These are phyloP conservation scores for Brienomyrus longianalis DNA, from an alignment of 2,113 vertebrate species.

Conservation along the genomic window DNA sequence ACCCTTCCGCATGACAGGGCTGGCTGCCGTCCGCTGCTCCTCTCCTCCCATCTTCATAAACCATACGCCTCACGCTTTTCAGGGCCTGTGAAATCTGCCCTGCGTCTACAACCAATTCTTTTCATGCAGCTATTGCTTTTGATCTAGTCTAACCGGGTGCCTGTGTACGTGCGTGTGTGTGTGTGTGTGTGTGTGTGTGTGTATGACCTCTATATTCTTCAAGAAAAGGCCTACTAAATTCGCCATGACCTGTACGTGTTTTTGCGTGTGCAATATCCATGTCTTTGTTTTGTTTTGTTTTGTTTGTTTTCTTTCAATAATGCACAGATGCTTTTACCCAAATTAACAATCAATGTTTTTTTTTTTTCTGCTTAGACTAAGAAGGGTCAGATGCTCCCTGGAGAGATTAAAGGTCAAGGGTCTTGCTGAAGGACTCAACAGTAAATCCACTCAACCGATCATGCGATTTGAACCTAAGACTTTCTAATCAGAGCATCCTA, in stretches of 20 bases:
- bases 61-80: neutral
- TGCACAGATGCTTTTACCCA: too few relatives aligned
- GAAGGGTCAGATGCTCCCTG: neutral
- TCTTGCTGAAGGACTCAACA: neutral
- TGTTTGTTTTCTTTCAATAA: neutral
- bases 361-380: neutral
- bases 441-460: neutral
- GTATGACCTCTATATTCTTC: neutral
- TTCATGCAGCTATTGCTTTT: neutral
- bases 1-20: constrained; percentile 1
- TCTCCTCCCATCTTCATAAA: neutral
- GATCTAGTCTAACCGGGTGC: neutral
- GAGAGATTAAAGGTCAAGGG: neutral
- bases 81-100: neutral
- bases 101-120: neutral
- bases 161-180: neutral
- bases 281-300: neutral
- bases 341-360: neutral
- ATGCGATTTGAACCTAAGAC: neutral
- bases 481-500: neutral
- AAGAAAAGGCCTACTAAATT: neutral
- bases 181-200: neutral
- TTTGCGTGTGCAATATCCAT: neutral
- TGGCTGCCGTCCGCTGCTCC: constrained; percentile 25
- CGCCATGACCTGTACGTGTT: neutral